Evolutionary conservation across 2,113 vertebrate species (phyloP).

Genomic region (Zeus faber): DNA sequence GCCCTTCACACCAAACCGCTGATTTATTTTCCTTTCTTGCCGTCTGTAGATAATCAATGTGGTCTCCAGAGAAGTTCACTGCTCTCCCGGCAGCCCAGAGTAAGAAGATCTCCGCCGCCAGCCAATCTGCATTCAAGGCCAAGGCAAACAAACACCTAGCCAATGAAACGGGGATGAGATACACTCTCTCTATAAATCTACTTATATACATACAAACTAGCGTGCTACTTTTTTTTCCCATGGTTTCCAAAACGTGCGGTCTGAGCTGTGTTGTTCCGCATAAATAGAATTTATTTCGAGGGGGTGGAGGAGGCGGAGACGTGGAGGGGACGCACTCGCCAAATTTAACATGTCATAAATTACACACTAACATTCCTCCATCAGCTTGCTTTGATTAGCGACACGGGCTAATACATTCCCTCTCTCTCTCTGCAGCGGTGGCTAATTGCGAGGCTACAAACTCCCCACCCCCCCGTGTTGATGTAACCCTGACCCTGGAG

Average conservation of each 20-base stretch:
- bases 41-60: too few species aligned
- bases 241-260: constrained; percentile 28
- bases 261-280: constrained; percentile 28
- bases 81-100: constrained; percentile 27
- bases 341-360: constrained; percentile 61
- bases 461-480: too few species aligned
- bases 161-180: constrained; percentile 4
- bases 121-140: constrained; percentile 37
- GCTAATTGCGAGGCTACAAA: constrained; percentile 33
- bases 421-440: constrained; percentile 33
- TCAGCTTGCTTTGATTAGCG: constrained; percentile 62
- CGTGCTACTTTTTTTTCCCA: constrained; percentile 62
- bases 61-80: too few species aligned
- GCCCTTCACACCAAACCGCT: too few species aligned
- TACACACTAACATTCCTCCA: constrained; percentile 45
- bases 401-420: constrained; percentile 32
- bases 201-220: constrained; percentile 32
- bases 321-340: constrained; percentile 21
- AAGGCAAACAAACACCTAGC: constrained; percentile 60
- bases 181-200: too few species aligned
- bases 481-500: too few species aligned
- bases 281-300: constrained; percentile 42
- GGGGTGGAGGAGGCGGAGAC: constrained; percentile 23
- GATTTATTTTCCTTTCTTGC: too few species aligned
- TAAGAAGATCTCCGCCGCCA: constrained; percentile 18